Evolutionary conservation across 2,888 invertebrate species (phyloP), one percentile per base, ranked within the genome.

Genomic region (Flexamia atlantica): DNA sequence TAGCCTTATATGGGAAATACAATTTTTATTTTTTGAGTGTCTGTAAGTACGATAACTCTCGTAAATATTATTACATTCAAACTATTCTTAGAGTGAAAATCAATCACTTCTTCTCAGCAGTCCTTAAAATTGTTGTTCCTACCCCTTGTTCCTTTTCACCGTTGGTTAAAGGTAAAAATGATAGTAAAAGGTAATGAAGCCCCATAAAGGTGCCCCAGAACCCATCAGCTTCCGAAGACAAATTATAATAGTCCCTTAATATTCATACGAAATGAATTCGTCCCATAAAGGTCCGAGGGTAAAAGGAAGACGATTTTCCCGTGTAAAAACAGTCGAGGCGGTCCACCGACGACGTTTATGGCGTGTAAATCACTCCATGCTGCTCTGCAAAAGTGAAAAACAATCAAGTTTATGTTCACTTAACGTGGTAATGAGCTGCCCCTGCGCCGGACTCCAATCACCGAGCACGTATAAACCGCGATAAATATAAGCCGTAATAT

Each of bases 401-500:
- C 76, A 76, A 70, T 46, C 50, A 23, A 2, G 42, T 76, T 76
- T 76, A 76, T 76, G 76, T 76, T 46, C 76, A 28, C 28, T 46
- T 76, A 40, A 76, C 76, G 23, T 76, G 76, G 76, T 76, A 76
- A 76, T 76, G 76, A 76, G 76, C 40, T 28, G 28, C 42, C 40
- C 76, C 50, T 10, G n/a, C n/a, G n/a, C n/a, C n/a, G 46, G 17
- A 28, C 46, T 28, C 68, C 68, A 68, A 68, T 68, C 68, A 57
- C 57, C 1, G 57, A 4, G 20, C n/a, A n/a, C n/a, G 20, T 7
- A 53, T 53, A 53, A 53, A 53, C 53, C 53, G 20, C n/a, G n/a
- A 53, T 53, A 53, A 9, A 40, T 40, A 40, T 40, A 40, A 40
- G 12, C 40, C 40, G 12, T 53, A 53, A 53, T 53, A 53, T 53